Evolutionary conservation across 2,888 invertebrate species (phyloP).

Genomic region (Actias luna): DNA sequence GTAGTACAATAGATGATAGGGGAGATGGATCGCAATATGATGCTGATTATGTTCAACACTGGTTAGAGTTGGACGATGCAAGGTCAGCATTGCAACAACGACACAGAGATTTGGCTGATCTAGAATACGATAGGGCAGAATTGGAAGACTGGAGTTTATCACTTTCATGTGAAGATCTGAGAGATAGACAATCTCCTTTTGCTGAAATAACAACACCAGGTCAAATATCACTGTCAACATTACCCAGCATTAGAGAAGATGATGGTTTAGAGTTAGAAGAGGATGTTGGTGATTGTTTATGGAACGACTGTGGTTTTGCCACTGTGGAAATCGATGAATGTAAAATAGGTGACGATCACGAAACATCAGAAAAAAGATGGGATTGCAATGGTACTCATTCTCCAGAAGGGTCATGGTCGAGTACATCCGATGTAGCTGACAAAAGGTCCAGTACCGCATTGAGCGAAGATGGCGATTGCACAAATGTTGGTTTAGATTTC

Average conservation of each 20-base stretch:
- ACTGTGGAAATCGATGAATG: slow-evolving; percentile 86
- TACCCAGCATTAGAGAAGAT: slow-evolving; percentile 88
- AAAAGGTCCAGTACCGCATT: slow-evolving; percentile 87
- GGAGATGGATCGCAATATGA: slow-evolving; percentile 84
- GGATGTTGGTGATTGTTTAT: slow-evolving; percentile 87
- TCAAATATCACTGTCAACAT: slow-evolving; percentile 83
- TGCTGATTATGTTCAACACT: slow-evolving; percentile 88
- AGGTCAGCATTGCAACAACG: slow-evolving; percentile 85
- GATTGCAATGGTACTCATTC: slow-evolving; percentile 82
- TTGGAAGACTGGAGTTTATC: slow-evolving; percentile 91
- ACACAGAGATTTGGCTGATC: slow-evolving; percentile 85
- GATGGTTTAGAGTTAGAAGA: slow-evolving; percentile 87
- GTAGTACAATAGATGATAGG: slow-evolving; percentile 81
- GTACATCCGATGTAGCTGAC: slow-evolving; percentile 82
- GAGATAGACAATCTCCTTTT: slow-evolving; percentile 77
- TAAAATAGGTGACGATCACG: slow-evolving; percentile 72
- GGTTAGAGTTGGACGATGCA: slow-evolving; percentile 88
- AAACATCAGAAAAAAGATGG: slow-evolving; percentile 83
- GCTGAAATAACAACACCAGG: slow-evolving; percentile 82
- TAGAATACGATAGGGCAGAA: slow-evolving; percentile 89
- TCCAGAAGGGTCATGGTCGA: slow-evolving; percentile 84
- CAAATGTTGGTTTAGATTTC: slow-evolving; percentile 87
- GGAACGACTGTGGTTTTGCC: slow-evolving; percentile 88
- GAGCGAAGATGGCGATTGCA: slow-evolving; percentile 86
- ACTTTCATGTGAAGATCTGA: slow-evolving; percentile 86